A percentile compares a stretch with the other conserved stretches of the same genome.
These are phyloP conservation scores for Dunckerocampus dactyliophorus DNA, from an alignment of 2,113 vertebrate genomes.

Conservation along the genomic window DNA sequence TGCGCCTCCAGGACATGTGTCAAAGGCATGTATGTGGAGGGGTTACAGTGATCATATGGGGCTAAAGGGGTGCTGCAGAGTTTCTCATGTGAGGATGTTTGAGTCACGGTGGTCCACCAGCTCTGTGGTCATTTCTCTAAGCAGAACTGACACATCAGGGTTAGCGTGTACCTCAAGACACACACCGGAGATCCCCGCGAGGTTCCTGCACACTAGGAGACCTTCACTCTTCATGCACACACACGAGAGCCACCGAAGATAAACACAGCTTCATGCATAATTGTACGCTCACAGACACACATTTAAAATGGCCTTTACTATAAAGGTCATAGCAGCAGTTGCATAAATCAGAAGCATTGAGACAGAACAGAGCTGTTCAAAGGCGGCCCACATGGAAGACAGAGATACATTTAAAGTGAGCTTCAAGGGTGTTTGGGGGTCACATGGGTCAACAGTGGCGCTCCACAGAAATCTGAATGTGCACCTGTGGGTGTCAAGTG, in stretches of 20 bases:
- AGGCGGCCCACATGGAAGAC: slow-evolving; percentile 10
- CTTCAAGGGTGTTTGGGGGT: not conserved
- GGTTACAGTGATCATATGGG: slow-evolving; percentile 30
- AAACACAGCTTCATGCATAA: slow-evolving; percentile 9
- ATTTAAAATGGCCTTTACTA: slow-evolving; percentile 47
- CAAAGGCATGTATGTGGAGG: slow-evolving; percentile 26
- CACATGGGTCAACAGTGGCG: slow-evolving; percentile 4
- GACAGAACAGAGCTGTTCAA: slow-evolving; percentile 6
- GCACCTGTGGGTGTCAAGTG: slow-evolving; percentile 36
- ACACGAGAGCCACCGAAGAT: slow-evolving; percentile 25
- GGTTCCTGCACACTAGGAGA: slow-evolving; percentile 35
- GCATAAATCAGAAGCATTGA: slow-evolving; percentile 27
- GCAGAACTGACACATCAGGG: slow-evolving; percentile 67
- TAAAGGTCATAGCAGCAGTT: slow-evolving; percentile 50
- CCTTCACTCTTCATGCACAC: slow-evolving; percentile 35
- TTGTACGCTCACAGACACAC: not conserved
- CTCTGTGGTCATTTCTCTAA: slow-evolving; percentile 48
- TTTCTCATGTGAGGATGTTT: slow-evolving; percentile 17
- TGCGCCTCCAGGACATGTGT: slow-evolving; percentile 46
- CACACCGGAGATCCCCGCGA: slow-evolving; percentile 45
- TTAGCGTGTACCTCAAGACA: slow-evolving; percentile 59
- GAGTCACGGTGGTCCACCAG: slow-evolving; percentile 56
- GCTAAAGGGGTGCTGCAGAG: slow-evolving; percentile 21
- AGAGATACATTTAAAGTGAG: slow-evolving; percentile 11
- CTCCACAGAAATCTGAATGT: slow-evolving; percentile 26